Evolutionary conservation across 2,113 vertebrate species (phyloP).

Genomic region (Mellivora capensis): DNA sequence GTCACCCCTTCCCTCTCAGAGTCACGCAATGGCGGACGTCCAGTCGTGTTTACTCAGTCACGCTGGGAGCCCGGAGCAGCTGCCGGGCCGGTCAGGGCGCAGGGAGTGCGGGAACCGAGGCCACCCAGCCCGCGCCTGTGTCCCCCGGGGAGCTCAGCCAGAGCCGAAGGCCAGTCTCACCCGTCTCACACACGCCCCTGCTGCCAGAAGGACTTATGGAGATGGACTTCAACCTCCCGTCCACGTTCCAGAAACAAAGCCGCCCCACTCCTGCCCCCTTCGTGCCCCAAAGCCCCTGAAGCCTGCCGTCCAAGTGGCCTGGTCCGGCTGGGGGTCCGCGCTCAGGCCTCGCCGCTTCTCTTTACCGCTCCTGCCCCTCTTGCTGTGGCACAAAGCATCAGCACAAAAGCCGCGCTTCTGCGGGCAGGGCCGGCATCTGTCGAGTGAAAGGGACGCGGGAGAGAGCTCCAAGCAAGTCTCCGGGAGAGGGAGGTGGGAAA

Average conservation of each 20-base stretch:
- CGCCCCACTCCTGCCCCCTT: rapidly evolving
- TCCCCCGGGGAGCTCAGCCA: rapidly evolving
- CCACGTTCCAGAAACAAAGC: not conserved
- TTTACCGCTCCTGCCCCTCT: rapidly evolving
- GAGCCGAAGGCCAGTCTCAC: rapidly evolving
- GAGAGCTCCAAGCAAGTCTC: not conserved
- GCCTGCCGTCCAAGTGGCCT: rapidly evolving
- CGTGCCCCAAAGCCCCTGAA: not conserved
- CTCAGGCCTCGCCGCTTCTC: not conserved
- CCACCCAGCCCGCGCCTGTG: rapidly evolving
- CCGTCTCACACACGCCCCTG: rapidly evolving
- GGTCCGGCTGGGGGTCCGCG: rapidly evolving
- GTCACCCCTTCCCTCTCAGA: rapidly evolving
- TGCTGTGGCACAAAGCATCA: rapidly evolving
- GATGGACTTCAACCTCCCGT: not conserved
- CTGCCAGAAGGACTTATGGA: not conserved
- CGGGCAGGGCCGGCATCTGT: rapidly evolving
- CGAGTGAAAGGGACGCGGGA: rapidly evolving
- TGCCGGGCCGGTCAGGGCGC: rapidly evolving
- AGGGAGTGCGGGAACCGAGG: not conserved
- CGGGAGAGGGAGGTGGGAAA: not conserved
- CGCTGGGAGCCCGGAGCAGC: not conserved
- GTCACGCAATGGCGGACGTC: not conserved
- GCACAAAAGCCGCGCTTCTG: not conserved
- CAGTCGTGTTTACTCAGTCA: not conserved